Base-by-base conservation (phyloP, 2,113 vertebrate species). In the Galbula dea region DNA sequence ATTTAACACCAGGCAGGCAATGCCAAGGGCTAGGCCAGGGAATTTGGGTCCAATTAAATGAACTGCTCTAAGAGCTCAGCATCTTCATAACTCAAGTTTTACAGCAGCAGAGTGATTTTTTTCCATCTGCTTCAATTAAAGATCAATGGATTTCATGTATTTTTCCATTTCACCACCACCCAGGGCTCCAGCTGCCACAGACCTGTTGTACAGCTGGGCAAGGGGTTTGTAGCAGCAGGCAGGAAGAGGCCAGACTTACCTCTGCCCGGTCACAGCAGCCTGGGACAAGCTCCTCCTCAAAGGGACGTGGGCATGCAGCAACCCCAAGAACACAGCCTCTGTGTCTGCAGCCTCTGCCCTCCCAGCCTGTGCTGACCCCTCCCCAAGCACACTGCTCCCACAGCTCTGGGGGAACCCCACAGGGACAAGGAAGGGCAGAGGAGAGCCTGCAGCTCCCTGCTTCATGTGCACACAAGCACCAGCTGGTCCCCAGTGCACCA, bases 21-120 rank as follows among this genome's bases (percentile, higher is more conserved):
- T 5, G 23, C 48, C 57, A 78, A 34, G 83, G 69, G 77, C 84
- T 55, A 89, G 51, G 62, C 22, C 55, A 43, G 32, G 12, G 37
- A 75, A 71, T 19, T 41, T 15, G 43, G 54, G 79, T 61, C 54
- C 90, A 85, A 87, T 76, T 82, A 93, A 83, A 86, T 24, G n/a
- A 79, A 78, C 46, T 45, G 51, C 75, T 73, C 30, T 27, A 54
- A 43, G 5, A 18, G 54, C 58, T 91, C 22, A 23, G 78, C 63
- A 57, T 29, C 57, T 94, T 90, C 80, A 76, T 69, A 86, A 94
- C 63, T 86, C 90, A 77, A 54, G n/a, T 46, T 92, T 88, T 76
- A 57, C 36, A 74, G 83, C 26, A 84, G 86, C 74, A 58, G 88
- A 86, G 48, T 9, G 24, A 81, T 66, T 63, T 34, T 63, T 34